Base-by-base conservation (phyloP, 30 jellyfish, hydroid and myxozoan species). In the Aurelia coerulea region DNA sequence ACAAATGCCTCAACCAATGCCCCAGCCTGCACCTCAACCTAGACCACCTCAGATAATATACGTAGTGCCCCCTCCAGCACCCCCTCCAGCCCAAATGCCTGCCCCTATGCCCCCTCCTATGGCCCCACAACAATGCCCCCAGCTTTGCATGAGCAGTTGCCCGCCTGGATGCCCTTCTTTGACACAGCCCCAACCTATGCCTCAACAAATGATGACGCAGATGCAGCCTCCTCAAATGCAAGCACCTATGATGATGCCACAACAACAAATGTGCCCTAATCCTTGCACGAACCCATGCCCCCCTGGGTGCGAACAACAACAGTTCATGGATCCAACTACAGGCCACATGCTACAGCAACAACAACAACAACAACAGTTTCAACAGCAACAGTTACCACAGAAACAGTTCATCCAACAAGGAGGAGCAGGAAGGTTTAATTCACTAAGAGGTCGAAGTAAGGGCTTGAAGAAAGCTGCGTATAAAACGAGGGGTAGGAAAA, bases 201-300 rank as follows among this genome's bases (percentile, higher is more conserved):
- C 70, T 16, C 85, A 60, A 13, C 42, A 37, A 37, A 2, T 37
- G 39, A 51, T 56, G 70, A 18, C 85, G 3, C 51, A 51, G 72
- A 56, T 56, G 70, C 91, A 66, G 52, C 82, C 67, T 6, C 56
- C 56, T 31, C 90, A 23, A 79, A 63, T 29, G 54, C 74, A 76
- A 49, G 10, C 88, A 6, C 92, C 92, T 15, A 59, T 71, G 81
- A 51, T 63, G 82, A 63, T 46, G 64, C 78, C 75, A 17, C 88
- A 74, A 65, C 82, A 79, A 74, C 84, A 73, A 50, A 90, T 62
- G 16, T 92, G 98, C 85, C 97, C 98, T 0, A 88, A 63, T 56
- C 97, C 98, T 10, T 92, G 98, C 87, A 39, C 83, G 10, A 72
- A 62, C 66, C 97, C 88, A 33, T 86, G 98, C 53, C 97, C 97